A percentile compares a stretch with the other conserved stretches of the same genome.
These are phyloP conservation scores for Odontophorus gujanensis DNA, from an alignment of 2,113 vertebrate genomes.

Conservation along the genomic window DNA sequence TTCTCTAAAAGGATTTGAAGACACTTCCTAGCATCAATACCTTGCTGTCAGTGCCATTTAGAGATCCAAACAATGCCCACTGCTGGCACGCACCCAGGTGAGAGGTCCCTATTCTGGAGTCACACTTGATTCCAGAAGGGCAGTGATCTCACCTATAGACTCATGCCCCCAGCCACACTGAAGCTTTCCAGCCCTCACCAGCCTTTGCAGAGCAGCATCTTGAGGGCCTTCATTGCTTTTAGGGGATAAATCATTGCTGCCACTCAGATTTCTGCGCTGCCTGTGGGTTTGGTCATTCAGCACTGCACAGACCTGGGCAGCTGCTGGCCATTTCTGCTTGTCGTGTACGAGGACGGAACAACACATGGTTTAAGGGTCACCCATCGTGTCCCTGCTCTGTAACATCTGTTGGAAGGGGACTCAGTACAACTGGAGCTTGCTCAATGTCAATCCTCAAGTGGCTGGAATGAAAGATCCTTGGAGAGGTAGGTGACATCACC, in stretches of 20 bases:
- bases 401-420: neutral
- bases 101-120: neutral
- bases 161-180: neutral
- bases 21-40: rapidly evolving
- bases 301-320: neutral
- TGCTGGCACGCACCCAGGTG: neutral
- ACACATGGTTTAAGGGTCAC: rapidly evolving
- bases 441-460: rapidly evolving
- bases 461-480: neutral
- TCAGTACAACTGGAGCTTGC: rapidly evolving
- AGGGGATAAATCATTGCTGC: rapidly evolving
- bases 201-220: neutral
- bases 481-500: rapidly evolving
- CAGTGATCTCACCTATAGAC: neutral
- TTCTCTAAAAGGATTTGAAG: neutral
- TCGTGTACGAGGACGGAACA: rapidly evolving
- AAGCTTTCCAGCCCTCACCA: neutral
- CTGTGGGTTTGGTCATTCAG: neutral
- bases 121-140: rapidly evolving
- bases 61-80: neutral
- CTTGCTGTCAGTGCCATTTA: neutral
- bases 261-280: neutral
- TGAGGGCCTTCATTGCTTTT: neutral
- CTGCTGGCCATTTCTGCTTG: rapidly evolving
- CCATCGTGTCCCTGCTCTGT: neutral